Conservation (phyloP, 2,797 vertebrate species). For the Sardinella longiceps region DNA sequence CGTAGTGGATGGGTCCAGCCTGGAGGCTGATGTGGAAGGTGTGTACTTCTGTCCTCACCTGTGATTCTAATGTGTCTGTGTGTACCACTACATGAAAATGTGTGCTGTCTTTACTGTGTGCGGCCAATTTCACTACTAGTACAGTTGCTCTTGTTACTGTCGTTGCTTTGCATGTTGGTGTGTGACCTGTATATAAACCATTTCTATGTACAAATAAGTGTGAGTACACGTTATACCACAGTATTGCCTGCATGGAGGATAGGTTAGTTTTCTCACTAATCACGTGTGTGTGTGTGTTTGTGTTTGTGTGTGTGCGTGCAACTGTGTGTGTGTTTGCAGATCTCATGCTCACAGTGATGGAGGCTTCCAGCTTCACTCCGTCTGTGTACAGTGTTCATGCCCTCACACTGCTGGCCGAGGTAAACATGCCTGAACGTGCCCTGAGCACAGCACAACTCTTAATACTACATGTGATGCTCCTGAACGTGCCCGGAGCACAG, state of each 20-base stretch:
- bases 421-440: constrained; percentile 67
- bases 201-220: background rate
- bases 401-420: constrained; percentile 94
- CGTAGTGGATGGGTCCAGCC: constrained; percentile 87
- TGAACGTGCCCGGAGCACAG: background rate
- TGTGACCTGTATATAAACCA: background rate
- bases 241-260: background rate
- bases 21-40: constrained; percentile 97
- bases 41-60: constrained; percentile 33
- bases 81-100: background rate
- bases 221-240: background rate
- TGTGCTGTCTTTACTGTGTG: background rate
- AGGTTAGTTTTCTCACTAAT: background rate
- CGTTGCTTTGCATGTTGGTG: constrained; percentile 5
- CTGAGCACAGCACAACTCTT: background rate
- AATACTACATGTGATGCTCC: background rate
- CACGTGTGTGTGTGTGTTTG: constrained; percentile 45
- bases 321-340: constrained; percentile 73
- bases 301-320: background rate
- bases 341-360: constrained; percentile 93
- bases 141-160: background rate
- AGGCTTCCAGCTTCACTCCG: constrained; percentile 94
- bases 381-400: constrained; percentile 98
- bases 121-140: background rate
- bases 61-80: constrained; percentile 30